Conservation (phyloP, 2,113 vertebrate genomes). For the Sander vitreus region DNA sequence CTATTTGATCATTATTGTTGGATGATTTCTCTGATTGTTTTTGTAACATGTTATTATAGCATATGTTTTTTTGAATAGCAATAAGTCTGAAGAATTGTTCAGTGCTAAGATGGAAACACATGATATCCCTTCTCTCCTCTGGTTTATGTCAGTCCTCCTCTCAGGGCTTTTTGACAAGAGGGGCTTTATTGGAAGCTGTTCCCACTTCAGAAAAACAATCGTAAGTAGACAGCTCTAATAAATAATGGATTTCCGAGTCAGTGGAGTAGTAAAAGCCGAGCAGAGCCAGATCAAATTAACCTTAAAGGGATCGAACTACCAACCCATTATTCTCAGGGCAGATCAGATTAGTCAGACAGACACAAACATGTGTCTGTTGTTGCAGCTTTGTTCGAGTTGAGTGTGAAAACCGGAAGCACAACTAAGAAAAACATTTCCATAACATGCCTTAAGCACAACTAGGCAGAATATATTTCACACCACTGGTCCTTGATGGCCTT, state of each 20-base stretch:
- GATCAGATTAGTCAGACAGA: conserved; percentile 49
- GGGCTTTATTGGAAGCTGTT: conserved; percentile 45
- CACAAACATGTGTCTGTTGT: conserved; percentile 42
- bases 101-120: conserved; percentile 1
- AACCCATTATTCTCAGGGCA: conserved; percentile 36
- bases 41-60: neutral
- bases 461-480: neutral
- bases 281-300: conserved; percentile 62
- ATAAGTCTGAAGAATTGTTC: neutral
- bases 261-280: conserved; percentile 60
- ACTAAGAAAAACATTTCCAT: neutral
- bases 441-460: neutral
- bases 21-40: neutral
- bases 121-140: neutral
- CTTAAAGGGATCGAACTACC: conserved; percentile 63
- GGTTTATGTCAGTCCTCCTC: conserved; percentile 34
- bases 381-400: neutral
- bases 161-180: conserved; percentile 56
- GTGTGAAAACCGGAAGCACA: conserved; percentile 11
- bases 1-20: neutral
- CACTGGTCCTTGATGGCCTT: no score
- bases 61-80: neutral
- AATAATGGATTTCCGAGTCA: conserved; percentile 67
- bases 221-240: conserved; percentile 75
- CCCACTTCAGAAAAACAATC: conserved; percentile 60